phyloP scores from a whole-genome alignment of 1,140 invertebrate genomes.

The Grapholita molesta region DNA sequence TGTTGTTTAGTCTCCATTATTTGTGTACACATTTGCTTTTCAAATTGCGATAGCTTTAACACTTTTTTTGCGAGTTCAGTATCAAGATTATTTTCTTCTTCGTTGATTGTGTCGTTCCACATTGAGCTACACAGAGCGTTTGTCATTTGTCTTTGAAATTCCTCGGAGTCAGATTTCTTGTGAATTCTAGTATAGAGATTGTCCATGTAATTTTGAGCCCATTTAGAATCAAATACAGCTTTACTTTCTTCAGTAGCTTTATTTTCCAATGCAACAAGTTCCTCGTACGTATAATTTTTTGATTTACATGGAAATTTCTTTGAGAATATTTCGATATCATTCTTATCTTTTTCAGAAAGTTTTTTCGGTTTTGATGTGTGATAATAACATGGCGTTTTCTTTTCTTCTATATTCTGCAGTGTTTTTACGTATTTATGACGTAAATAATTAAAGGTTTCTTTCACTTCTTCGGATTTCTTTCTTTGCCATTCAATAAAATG shows the following conservation, averaged over 20 bases:
- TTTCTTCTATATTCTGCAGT: constrained; percentile 45
- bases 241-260: constrained; percentile 48
- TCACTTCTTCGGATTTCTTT: constrained; percentile 66
- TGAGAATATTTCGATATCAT: constrained; percentile 61
- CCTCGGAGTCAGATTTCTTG: constrained; percentile 56
- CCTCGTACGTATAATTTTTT: constrained; percentile 59
- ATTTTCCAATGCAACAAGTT: constrained; percentile 55
- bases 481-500: constrained; percentile 78
- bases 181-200: constrained; percentile 54
- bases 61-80: constrained; percentile 75
- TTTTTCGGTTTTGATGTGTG: constrained; percentile 23
- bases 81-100: constrained; percentile 76
- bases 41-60: constrained; percentile 80
- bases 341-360: constrained; percentile 43
- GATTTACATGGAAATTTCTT: constrained; percentile 55
- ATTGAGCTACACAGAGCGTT: constrained; percentile 55
- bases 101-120: constrained; percentile 59
- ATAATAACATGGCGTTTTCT: constrained; percentile 33
- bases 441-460: constrained; percentile 61
- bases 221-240: constrained; percentile 49
- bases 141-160: constrained; percentile 64
- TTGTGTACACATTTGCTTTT: constrained; percentile 81
- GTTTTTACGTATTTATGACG: constrained; percentile 61
- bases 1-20: constrained; percentile 79
- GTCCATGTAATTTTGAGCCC: constrained; percentile 56